A percentile compares a stretch with the other conserved stretches of the same genome.
These are phyloP conservation scores for Podarcis lilfordi DNA, from an alignment of 2,797 vertebrate species.

Conservation along the genomic window DNA sequence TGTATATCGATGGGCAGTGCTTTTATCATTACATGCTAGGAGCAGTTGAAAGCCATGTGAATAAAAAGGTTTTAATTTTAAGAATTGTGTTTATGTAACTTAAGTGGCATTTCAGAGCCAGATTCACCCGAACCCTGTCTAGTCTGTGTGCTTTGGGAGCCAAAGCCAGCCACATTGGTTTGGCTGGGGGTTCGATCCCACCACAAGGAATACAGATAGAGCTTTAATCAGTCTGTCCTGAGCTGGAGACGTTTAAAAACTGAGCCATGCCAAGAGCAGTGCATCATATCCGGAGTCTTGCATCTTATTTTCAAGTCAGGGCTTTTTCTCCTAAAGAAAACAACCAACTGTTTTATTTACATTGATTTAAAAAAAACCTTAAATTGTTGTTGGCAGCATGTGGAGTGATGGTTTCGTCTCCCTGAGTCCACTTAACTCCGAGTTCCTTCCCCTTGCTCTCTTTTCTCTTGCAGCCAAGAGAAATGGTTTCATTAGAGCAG, in stretches of 20 bases:
- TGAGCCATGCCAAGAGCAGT: not conserved
- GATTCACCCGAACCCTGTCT: not conserved
- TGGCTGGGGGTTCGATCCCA: constrained; percentile 5
- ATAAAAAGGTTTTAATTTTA: not conserved
- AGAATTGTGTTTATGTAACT: not conserved
- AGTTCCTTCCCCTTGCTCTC: not conserved
- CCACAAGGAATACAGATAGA: constrained; percentile 5
- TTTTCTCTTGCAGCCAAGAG: not conserved
- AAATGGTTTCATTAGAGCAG: not conserved
- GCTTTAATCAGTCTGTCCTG: not conserved
- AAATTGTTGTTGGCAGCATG: not conserved
- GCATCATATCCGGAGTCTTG: not conserved
- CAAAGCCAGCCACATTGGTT: not conserved
- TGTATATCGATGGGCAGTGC: not conserved
- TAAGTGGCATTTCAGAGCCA: constrained; percentile 12
- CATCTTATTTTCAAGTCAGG: constrained; percentile 17
- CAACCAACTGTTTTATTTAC: not conserved
- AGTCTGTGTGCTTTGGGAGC: not conserved
- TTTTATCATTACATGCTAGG: not conserved
- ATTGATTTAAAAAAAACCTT: not conserved
- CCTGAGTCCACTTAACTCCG: not conserved
- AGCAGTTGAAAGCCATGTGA: not conserved
- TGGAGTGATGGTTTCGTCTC: not conserved
- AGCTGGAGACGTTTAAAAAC: not conserved
- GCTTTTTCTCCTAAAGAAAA: constrained; percentile 4